Conservation (phyloP, 1,140 invertebrate species). For the Drosophila biarmipes region DNA sequence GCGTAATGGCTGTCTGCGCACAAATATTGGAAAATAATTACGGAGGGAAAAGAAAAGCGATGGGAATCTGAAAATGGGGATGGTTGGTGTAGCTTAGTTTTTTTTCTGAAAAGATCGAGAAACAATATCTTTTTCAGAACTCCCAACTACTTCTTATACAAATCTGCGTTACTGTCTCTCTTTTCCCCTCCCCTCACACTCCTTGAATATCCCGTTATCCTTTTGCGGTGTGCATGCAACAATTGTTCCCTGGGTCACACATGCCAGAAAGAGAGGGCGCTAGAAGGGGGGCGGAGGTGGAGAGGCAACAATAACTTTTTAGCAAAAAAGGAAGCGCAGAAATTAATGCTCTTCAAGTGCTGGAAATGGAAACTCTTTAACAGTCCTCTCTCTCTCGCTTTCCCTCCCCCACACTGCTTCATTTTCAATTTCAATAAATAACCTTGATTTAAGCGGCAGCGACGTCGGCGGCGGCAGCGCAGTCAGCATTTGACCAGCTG, state of each 20-base stretch:
- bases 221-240: constrained; percentile 67
- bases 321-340: constrained; percentile 35
- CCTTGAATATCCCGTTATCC: constrained; percentile 8
- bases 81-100: neutral
- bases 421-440: constrained; percentile 83
- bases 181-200: neutral
- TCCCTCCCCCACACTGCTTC: constrained; percentile 46
- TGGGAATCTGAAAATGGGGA: neutral
- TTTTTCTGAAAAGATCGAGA: neutral
- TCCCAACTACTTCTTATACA: neutral
- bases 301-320: constrained; percentile 34
- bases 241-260: constrained; percentile 53
- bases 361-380: constrained; percentile 36
- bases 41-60: constrained; percentile 7
- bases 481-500: constrained; percentile 69
- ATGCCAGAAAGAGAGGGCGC: neutral
- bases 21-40: constrained; percentile 81
- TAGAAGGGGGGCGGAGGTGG: neutral
- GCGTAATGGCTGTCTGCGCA: constrained; percentile 76
- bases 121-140: neutral
- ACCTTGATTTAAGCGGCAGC: constrained; percentile 78
- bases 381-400: constrained; percentile 15
- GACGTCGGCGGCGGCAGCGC: constrained; percentile 54
- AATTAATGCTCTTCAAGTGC: constrained; percentile 38
- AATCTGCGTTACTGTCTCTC: constrained; percentile 7